A percentile compares a stretch with the other conserved stretches of the same genome.
phyloP scores from a whole-genome alignment of 2,888 invertebrate species.

The Andrena haemorrhoa region DNA sequence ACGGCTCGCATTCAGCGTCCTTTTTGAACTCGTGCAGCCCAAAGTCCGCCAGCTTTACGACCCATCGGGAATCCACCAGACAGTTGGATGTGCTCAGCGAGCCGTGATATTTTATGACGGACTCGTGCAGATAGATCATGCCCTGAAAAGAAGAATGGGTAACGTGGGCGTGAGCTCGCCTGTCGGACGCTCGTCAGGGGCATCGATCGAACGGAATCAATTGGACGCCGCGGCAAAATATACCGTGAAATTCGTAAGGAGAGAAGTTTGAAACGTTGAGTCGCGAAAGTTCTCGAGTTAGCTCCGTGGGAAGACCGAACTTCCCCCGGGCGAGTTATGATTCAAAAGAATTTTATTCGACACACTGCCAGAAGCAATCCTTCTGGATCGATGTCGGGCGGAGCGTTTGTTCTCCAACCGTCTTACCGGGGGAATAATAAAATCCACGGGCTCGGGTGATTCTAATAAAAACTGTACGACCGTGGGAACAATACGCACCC shows the following conservation, averaged over 20 bases:
- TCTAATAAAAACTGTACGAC: not conserved
- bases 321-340: not conserved
- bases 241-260: not conserved
- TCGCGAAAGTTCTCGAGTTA: conserved; percentile 15
- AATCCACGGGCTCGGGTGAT: not conserved
- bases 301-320: not conserved
- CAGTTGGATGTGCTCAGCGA: conserved; percentile 96
- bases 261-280: not conserved
- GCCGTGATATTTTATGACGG: conserved; percentile 94
- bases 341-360: conserved; percentile 15
- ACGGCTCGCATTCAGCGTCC: conserved; percentile 89
- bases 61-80: conserved; percentile 97
- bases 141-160: conserved; percentile 87
- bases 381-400: not conserved
- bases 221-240: not conserved
- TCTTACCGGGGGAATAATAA: too few species aligned
- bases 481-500: conserved; percentile 87
- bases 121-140: conserved; percentile 96
- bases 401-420: not conserved
- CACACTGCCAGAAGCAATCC: not conserved
- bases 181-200: not conserved
- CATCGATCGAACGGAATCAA: conserved; percentile 3
- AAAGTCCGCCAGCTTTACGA: conserved; percentile 96
- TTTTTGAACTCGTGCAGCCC: conserved; percentile 94
- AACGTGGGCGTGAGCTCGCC: not conserved